Base-by-base conservation (phyloP, 2,113 vertebrate genomes). In the Glareola pratincola region DNA sequence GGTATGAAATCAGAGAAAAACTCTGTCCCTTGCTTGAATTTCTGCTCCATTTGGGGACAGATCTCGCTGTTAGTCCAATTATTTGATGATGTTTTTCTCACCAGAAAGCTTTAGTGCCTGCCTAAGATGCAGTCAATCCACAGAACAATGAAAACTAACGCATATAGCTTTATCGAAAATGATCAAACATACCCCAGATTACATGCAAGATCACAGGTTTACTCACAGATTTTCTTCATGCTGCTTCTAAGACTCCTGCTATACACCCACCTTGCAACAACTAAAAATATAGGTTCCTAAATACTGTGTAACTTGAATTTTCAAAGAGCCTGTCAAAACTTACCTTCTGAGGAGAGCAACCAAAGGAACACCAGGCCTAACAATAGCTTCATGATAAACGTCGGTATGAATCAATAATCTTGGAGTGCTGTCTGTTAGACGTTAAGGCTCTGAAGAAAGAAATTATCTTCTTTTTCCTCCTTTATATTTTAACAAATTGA, bases 401-500 rank as follows among this genome's bases (percentile, higher is more conserved):
- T 64, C 47, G 90, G 67, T 77, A 29, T 18, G 59, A 95, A 92
- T 1, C 57, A 63, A 76, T 72, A 71, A 66, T 63, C 47, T 47
- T 45, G 32, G 36, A 80, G 85, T 18, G 56, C 22, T 91, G n/a
- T 21, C 66, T 45, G 43, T 80, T 91, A 82, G 69, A 16, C 12
- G 12, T 45, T 53, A 63, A 26, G 37, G 54, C 48, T 87, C 43
- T 43, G 48, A 82, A 83, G 47, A 73, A 74, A 77, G 26, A 92
- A 92, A 92, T 34, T 34, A 3, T 64, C 48, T 86, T 63, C 53
- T 75, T 78, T 90, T 82, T 88, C 50, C 77, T 67, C 34, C 60
- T 92, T 97, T 97, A 97, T 97, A 97, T 50, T 67, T 84, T 75
- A 63, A 10, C 26, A 76, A 86, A 39, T 53, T 90, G 94, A 93